Conservation (phyloP, 2,113 vertebrate species). For the Sinocyclocheilus anophthalmus region DNA sequence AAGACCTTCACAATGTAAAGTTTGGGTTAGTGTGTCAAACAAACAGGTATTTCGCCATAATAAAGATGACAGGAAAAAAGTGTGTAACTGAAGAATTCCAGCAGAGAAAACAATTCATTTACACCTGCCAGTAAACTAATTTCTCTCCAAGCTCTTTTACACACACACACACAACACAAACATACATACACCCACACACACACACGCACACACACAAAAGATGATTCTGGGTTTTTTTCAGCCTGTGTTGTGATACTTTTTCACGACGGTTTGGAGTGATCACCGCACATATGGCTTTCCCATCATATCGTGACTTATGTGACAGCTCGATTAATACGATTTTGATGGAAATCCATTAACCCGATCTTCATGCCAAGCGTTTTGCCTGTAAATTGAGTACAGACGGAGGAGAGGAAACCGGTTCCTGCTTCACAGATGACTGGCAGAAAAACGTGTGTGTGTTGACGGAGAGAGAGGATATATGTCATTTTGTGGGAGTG, state of each 20-base stretch:
- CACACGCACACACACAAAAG: background rate
- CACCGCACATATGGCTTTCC: background rate
- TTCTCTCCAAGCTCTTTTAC: background rate
- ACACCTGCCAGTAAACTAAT: background rate
- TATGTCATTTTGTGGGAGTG: slow-evolving; percentile 38
- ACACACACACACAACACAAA: background rate
- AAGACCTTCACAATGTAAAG: background rate
- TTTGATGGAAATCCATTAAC: background rate
- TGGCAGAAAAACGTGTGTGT: background rate
- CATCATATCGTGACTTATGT: background rate
- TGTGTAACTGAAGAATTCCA: slow-evolving; percentile 3
- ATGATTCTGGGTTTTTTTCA: background rate
- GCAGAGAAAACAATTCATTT: background rate
- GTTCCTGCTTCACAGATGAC: slow-evolving; percentile 25
- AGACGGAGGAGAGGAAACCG: background rate
- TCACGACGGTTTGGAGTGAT: background rate
- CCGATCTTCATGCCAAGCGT: background rate
- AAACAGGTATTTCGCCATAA: background rate
- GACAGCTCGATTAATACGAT: background rate
- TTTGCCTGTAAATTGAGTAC: background rate
- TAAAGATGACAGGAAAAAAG: background rate
- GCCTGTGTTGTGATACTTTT: background rate
- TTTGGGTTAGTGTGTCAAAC: slow-evolving; percentile 17
- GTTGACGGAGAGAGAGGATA: slow-evolving; percentile 4
- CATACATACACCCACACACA: background rate